Percentiles rank a stretch among this genome's conserved stretches.
Conservation (phyloP, 2,113 vertebrate genomes). For the Dromaius novaehollandiae region DNA sequence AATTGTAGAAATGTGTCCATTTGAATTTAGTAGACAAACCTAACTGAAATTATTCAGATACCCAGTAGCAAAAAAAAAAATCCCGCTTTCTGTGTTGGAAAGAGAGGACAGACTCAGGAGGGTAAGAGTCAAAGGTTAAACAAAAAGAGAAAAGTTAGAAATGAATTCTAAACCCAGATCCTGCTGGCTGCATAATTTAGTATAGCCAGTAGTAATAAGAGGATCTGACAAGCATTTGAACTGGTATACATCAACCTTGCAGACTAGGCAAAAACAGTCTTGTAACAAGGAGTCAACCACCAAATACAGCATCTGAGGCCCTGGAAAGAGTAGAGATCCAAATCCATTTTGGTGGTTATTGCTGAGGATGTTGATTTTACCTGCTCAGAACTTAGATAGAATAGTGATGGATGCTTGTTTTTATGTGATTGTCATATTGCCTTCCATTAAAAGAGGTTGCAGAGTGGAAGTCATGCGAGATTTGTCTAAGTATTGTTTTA, state of each 20-base stretch:
- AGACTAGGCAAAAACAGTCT: neutral
- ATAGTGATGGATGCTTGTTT: neutral
- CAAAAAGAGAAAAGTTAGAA: neutral
- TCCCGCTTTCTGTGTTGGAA: neutral
- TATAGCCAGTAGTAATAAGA: neutral
- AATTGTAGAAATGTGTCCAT: neutral
- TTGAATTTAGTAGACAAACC: neutral
- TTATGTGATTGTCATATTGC: neutral
- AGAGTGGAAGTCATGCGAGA: neutral
- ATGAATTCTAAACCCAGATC: neutral
- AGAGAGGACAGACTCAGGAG: neutral
- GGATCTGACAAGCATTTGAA: neutral
- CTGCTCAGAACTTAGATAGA: neutral
- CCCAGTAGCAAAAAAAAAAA: neutral
- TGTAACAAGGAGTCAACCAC: neutral
- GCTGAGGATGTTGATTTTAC: neutral
- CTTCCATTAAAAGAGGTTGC: neutral
- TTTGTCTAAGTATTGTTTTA: neutral
- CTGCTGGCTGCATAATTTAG: neutral
- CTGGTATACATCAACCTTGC: neutral
- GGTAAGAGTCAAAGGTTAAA: neutral
- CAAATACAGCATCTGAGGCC: neutral
- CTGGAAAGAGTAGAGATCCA: neutral
- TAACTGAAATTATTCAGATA: neutral
- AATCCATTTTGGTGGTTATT: neutral